phyloP scores from a whole-genome alignment of 2,888 invertebrate genomes.

The Elgonia sp. region DNA sequence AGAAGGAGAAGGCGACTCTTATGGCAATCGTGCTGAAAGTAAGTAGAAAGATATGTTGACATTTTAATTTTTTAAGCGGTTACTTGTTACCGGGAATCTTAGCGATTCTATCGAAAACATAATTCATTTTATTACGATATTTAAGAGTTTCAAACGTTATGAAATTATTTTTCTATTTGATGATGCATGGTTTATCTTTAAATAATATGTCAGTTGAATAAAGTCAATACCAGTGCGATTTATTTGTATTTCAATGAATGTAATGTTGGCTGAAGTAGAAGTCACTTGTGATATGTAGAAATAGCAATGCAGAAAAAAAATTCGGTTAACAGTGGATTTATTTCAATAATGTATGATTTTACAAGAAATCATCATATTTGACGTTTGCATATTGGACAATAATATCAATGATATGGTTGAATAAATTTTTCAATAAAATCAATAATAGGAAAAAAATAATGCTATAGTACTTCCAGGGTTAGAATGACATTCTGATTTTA shows the following conservation, averaged over 20 bases:
- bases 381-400: too few relatives aligned
- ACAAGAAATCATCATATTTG: too few relatives aligned
- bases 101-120: neutral
- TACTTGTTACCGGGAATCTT: slow-evolving; percentile 28
- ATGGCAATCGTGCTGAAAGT: slow-evolving; percentile 92
- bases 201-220: slow-evolving; percentile 40
- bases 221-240: slow-evolving; percentile 33
- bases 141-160: neutral
- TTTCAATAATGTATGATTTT: too few relatives aligned
- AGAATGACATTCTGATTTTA: too few relatives aligned
- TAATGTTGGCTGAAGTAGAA: neutral
- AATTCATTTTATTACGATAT: too few relatives aligned
- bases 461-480: too few relatives aligned
- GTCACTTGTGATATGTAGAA: neutral
- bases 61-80: neutral
- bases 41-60: slow-evolving; percentile 79
- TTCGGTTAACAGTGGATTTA: too few relatives aligned
- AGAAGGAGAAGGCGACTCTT: slow-evolving; percentile 88
- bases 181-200: slow-evolving; percentile 26
- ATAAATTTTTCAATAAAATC: too few relatives aligned
- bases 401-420: too few relatives aligned
- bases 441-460: too few relatives aligned
- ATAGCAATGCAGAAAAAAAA: neutral
- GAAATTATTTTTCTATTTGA: neutral
- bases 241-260: slow-evolving; percentile 36